Conservation (phyloP, 2,113 vertebrate species). For the Pandion haliaetus region DNA sequence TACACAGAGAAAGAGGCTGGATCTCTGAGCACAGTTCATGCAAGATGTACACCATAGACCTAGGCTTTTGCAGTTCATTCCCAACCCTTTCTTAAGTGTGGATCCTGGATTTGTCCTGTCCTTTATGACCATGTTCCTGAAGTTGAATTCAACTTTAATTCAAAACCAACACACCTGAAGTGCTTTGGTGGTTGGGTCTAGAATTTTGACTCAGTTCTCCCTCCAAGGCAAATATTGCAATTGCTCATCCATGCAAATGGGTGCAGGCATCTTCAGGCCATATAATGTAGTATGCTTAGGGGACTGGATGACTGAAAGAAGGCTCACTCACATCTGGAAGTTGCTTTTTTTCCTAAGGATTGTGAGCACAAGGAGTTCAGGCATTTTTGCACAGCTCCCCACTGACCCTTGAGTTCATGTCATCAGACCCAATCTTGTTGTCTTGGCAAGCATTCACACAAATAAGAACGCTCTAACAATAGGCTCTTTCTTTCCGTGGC, state of each 20-base stretch:
- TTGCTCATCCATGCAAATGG: not conserved
- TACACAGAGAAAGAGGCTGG: not conserved
- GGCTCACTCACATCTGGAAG: conserved; percentile 26
- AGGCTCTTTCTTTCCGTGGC: conserved; percentile 46
- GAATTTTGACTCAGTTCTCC: not conserved
- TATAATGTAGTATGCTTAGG: not conserved
- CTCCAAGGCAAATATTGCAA: not conserved
- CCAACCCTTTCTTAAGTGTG: not conserved
- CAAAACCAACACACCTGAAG: not conserved
- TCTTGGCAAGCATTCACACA: conserved; percentile 60
- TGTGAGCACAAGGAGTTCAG: not conserved
- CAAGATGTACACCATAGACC: not conserved
- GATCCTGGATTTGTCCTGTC: not conserved
- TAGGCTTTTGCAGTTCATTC: not conserved
- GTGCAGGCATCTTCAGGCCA: not conserved
- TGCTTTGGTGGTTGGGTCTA: not conserved
- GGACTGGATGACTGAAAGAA: not conserved
- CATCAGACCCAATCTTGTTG: conserved; percentile 55
- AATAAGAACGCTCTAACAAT: conserved; percentile 64
- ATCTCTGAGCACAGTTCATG: not conserved
- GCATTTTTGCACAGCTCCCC: conserved; percentile 40
- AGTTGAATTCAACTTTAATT: not conserved
- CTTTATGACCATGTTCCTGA: not conserved
- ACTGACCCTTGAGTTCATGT: conserved; percentile 36
- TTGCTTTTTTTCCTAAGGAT: conserved; percentile 9